phyloP scores from a whole-genome alignment of 2,888 invertebrate species.

The Criorhina ranunculi region DNA sequence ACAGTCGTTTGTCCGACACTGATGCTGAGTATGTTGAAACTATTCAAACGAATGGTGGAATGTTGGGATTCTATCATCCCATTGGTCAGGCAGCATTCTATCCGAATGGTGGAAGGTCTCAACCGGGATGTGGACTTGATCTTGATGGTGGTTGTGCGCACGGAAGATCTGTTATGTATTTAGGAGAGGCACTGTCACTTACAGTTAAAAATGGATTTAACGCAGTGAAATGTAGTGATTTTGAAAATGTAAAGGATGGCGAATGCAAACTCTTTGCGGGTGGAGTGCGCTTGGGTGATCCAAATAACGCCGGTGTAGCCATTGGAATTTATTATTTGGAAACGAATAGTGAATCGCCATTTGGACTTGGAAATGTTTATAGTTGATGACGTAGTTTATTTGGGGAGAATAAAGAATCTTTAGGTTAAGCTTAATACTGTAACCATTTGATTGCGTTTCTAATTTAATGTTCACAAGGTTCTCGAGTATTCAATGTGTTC shows the following conservation, averaged over 20 bases:
- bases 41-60: constrained; percentile 77
- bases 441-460: neutral
- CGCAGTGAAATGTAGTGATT: constrained; percentile 20
- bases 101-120: constrained; percentile 85
- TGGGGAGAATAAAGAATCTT: constrained; percentile 27
- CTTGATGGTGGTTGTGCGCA: constrained; percentile 82
- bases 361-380: constrained; percentile 10
- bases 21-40: constrained; percentile 78
- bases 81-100: constrained; percentile 84
- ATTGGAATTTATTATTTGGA: constrained; percentile 48
- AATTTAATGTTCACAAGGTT: neutral
- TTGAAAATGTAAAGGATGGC: constrained; percentile 26
- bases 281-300: constrained; percentile 49
- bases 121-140: constrained; percentile 84
- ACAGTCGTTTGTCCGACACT: constrained; percentile 53
- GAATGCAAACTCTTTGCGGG: constrained; percentile 18
- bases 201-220: constrained; percentile 25
- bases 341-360: constrained; percentile 41
- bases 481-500: too few relatives aligned
- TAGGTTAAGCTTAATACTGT: neutral
- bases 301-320: constrained; percentile 26
- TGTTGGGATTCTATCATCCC: constrained; percentile 76
- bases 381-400: neutral
- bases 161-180: constrained; percentile 81
- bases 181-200: constrained; percentile 82